Percentiles rank a stretch among this genome's conserved stretches.
Evolutionary conservation across 1,140 invertebrate species (phyloP).

Genomic region (Odontomachus brunneus): DNA sequence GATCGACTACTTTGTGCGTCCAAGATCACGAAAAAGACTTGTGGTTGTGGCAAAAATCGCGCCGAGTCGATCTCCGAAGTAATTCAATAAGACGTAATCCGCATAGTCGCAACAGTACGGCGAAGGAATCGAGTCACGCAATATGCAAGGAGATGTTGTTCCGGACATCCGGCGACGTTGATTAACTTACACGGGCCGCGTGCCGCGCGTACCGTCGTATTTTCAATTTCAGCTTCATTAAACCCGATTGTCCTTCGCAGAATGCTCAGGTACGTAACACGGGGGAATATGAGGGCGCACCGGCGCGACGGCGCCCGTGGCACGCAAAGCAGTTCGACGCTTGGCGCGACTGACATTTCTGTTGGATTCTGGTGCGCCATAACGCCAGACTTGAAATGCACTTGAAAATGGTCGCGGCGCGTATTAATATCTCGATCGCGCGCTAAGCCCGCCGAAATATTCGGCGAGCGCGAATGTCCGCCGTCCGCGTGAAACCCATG

Average conservation of each 20-base stretch:
- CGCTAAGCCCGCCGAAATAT: conserved; percentile 25
- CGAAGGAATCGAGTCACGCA: conserved; percentile 40
- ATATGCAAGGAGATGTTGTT: conserved; percentile 50
- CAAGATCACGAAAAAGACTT: no score
- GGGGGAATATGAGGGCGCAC: conserved; percentile 32
- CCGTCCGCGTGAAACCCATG: no score
- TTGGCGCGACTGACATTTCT: conserved; percentile 67
- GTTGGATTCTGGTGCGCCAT: conserved; percentile 66
- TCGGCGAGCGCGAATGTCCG: conserved; percentile 2
- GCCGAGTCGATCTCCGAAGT: background rate
- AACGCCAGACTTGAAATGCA: conserved; percentile 60
- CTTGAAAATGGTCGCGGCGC: conserved; percentile 63
- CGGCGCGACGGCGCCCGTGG: conserved; percentile 47
- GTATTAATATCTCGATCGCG: conserved; percentile 59
- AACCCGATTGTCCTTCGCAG: conserved; percentile 67
- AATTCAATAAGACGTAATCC: conserved; percentile 34
- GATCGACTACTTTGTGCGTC: no score
- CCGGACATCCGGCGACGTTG: conserved; percentile 25
- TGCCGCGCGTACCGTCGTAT: conserved; percentile 52
- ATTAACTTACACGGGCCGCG: conserved; percentile 31
- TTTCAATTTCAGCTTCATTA: conserved; percentile 71
- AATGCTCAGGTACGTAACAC: conserved; percentile 66
- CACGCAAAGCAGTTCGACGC: conserved; percentile 62
- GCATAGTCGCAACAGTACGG: background rate
- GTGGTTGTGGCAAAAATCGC: background rate